Evolutionary conservation across 2,888 invertebrate genomes (phyloP).

Genomic region (Tethea ocularis): DNA sequence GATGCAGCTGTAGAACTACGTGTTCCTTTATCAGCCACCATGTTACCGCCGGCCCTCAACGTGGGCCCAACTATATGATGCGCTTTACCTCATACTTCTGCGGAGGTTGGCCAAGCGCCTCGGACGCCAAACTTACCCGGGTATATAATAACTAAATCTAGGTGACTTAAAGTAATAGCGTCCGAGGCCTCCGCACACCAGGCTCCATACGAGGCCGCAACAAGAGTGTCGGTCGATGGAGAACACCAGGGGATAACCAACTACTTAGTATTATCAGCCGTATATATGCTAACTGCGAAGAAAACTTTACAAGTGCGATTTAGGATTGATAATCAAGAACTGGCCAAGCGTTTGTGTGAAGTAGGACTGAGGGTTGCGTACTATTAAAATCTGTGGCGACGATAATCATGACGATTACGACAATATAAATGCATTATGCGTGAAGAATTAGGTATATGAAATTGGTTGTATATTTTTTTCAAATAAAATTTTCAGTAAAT

Average conservation of each 20-base stretch:
- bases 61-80: not conserved
- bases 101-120: not conserved
- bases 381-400: not conserved
- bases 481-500: too few relatives aligned
- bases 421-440: too few relatives aligned
- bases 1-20: not conserved
- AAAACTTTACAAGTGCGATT: not conserved
- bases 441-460: too few relatives aligned
- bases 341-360: not conserved
- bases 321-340: not conserved
- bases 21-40: not conserved
- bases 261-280: not conserved
- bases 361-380: not conserved
- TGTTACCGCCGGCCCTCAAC: not conserved
- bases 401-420: too few relatives aligned
- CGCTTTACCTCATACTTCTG: not conserved
- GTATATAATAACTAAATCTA: too few relatives aligned
- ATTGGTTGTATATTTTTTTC: too few relatives aligned
- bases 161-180: not conserved
- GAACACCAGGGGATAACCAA: not conserved
- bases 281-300: not conserved
- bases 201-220: not conserved
- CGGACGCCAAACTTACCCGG: conserved; percentile 1
- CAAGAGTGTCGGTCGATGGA: conserved; percentile 2
- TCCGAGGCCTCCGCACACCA: not conserved